These are phyloP conservation scores for Rhimphoctona megacephalus DNA, from an alignment of 2,888 invertebrate genomes.

Conservation along the genomic window DNA sequence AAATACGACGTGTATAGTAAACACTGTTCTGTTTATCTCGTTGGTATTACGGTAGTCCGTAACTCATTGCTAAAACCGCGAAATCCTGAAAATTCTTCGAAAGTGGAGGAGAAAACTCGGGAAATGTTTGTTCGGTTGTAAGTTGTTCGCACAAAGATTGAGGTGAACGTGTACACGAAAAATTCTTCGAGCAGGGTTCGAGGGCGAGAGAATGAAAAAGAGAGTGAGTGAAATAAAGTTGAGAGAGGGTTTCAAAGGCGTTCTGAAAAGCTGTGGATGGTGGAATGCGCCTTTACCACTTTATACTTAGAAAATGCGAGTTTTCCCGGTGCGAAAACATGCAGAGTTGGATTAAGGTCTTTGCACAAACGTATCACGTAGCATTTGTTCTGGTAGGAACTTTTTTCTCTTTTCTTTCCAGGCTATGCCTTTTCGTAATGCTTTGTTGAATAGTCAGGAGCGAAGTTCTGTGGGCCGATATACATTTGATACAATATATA, in stretches of 20 bases:
- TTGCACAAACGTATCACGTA: conserved; percentile 29
- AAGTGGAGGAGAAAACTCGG: conserved; percentile 21
- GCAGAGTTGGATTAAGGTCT: conserved; percentile 54
- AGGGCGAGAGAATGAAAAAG: conserved; percentile 5
- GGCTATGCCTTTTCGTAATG: conserved; percentile 23
- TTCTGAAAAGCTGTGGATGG: conserved; percentile 37
- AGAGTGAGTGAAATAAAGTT: conserved; percentile 18
- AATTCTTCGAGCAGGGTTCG: neutral
- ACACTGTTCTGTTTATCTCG: conserved; percentile 9
- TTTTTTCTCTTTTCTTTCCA: conserved; percentile 29
- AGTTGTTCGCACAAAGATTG: conserved; percentile 39
- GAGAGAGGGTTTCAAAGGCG: conserved; percentile 44
- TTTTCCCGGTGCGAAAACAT: conserved; percentile 51
- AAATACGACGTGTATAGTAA: neutral
- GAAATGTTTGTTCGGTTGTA: conserved; percentile 36
- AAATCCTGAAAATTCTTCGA: conserved; percentile 19
- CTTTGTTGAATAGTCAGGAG: conserved; percentile 40
- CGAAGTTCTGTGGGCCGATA: neutral
- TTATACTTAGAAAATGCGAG: conserved; percentile 52
- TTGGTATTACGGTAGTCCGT: neutral
- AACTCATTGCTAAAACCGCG: conserved; percentile 12
- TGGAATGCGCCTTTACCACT: conserved; percentile 41
- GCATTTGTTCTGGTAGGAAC: conserved; percentile 41
- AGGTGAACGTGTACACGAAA: conserved; percentile 51
- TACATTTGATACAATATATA: conserved; percentile 1